phyloP scores from a whole-genome alignment of 2,113 vertebrate species.

The Perccottus glenii region DNA sequence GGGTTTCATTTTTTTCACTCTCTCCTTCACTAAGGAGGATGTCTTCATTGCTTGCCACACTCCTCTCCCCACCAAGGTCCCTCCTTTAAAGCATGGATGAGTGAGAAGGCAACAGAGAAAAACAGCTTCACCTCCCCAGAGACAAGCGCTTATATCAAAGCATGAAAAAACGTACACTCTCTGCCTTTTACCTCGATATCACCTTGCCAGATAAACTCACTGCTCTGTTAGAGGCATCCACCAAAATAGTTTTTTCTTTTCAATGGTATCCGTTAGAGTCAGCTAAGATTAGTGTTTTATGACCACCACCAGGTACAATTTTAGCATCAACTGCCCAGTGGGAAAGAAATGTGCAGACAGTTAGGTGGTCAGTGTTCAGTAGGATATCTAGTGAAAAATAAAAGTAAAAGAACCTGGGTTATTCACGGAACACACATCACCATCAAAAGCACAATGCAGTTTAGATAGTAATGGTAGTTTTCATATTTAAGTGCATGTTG shows the following conservation, averaged over 20 bases:
- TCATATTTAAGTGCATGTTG: too few species aligned
- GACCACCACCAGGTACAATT: too few species aligned
- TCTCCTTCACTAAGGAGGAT: conserved; percentile 55
- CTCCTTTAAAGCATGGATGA: conserved; percentile 64
- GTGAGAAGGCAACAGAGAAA: conserved; percentile 63
- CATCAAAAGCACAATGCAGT: too few species aligned
- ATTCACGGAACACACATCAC: too few species aligned
- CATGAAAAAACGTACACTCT: conserved; percentile 52
- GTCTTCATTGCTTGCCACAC: conserved; percentile 67
- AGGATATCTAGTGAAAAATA: too few species aligned
- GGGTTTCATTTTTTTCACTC: conserved; percentile 35
- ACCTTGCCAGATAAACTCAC: conserved; percentile 60
- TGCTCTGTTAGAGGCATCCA: conserved; percentile 12
- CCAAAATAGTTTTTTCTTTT: conserved; percentile 34
- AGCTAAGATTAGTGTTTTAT: not conserved
- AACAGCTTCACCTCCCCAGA: conserved; percentile 61
- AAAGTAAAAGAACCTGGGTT: too few species aligned
- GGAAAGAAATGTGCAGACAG: too few species aligned
- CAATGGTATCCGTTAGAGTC: conserved; percentile 20
- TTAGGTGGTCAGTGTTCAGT: too few species aligned
- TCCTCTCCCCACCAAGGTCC: conserved; percentile 65
- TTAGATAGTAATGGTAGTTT: too few species aligned
- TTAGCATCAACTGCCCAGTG: too few species aligned
- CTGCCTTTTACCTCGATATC: conserved; percentile 60
- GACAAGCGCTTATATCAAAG: conserved; percentile 58